Evolutionary conservation across 2,888 invertebrate genomes (phyloP).

Genomic region (Volucella bombylans): DNA sequence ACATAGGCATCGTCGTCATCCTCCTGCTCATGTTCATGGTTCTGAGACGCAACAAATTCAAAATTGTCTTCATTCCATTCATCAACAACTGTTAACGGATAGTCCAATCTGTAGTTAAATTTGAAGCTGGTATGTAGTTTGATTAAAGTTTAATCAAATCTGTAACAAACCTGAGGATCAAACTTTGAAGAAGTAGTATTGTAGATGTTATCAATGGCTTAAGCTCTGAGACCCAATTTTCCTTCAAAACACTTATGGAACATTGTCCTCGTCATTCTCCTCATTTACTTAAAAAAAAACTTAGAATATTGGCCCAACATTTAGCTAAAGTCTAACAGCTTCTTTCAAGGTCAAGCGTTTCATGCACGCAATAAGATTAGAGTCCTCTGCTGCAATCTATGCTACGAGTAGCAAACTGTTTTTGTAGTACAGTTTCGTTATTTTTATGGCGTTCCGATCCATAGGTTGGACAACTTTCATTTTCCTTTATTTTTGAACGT

Average conservation of each 20-base stretch:
- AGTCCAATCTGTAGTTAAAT: constrained; percentile 35
- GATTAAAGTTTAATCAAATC: constrained; percentile 17
- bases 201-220: constrained; percentile 29
- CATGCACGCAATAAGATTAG: constrained; percentile 94
- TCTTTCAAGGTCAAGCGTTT: constrained; percentile 85
- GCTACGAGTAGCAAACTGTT: too few relatives aligned
- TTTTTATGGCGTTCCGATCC: too few relatives aligned
- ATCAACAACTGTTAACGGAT: too few relatives aligned
- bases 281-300: constrained; percentile 22
- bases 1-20: constrained; percentile 45
- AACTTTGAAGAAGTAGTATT: constrained; percentile 43
- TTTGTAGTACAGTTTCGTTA: not conserved
- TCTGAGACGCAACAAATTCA: constrained; percentile 39
- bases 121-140: not conserved
- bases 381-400: constrained; percentile 15
- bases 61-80: too few relatives aligned
- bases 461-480: too few relatives aligned
- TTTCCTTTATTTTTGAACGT: too few relatives aligned
- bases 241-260: constrained; percentile 28
- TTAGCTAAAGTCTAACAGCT: constrained; percentile 29
- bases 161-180: constrained; percentile 45
- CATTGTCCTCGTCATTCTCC: constrained; percentile 20
- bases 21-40: constrained; percentile 42
- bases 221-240: constrained; percentile 41
- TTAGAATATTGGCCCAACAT: not conserved